Conservation (phyloP, 2,888 invertebrate species). For the Ganaspis brasiliensis region DNA sequence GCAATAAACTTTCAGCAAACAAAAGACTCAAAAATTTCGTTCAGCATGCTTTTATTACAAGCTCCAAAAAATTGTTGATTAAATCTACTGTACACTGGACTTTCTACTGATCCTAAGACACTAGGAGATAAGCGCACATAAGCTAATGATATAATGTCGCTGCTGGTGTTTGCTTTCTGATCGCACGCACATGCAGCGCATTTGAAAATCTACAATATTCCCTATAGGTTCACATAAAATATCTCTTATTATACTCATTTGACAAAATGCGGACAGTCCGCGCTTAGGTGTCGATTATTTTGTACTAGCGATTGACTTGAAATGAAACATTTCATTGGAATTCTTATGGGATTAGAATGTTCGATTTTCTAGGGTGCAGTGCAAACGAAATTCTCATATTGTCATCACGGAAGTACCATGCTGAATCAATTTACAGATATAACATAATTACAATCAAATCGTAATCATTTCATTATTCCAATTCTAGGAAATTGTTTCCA, state of each 20-base stretch:
- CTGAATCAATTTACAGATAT: constrained; percentile 17
- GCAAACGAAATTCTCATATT: constrained; percentile 21
- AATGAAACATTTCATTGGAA: constrained; percentile 9
- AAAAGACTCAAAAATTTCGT: constrained; percentile 28
- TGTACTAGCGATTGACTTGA: constrained; percentile 37
- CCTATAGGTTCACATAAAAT: constrained; percentile 7
- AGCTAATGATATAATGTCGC: constrained; percentile 8
- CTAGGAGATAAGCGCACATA: constrained; percentile 28
- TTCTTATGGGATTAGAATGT: background rate
- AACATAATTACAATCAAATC: constrained; percentile 22
- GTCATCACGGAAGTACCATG: constrained; percentile 20
- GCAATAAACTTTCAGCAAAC: constrained; percentile 69
- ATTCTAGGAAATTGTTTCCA: background rate
- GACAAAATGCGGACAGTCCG: constrained; percentile 50
- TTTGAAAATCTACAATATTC: background rate
- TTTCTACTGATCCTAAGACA: constrained; percentile 7
- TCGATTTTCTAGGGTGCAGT: background rate
- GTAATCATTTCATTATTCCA: constrained; percentile 13
- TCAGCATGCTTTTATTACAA: constrained; percentile 41
- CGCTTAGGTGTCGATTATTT: constrained; percentile 46
- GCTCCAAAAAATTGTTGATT: constrained; percentile 6
- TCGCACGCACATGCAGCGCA: constrained; percentile 9
- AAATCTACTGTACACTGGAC: constrained; percentile 25
- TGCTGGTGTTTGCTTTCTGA: background rate
- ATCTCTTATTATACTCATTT: constrained; percentile 50